These are phyloP conservation scores for Empis livida DNA, from an alignment of 2,888 invertebrate genomes.

Conservation along the genomic window DNA sequence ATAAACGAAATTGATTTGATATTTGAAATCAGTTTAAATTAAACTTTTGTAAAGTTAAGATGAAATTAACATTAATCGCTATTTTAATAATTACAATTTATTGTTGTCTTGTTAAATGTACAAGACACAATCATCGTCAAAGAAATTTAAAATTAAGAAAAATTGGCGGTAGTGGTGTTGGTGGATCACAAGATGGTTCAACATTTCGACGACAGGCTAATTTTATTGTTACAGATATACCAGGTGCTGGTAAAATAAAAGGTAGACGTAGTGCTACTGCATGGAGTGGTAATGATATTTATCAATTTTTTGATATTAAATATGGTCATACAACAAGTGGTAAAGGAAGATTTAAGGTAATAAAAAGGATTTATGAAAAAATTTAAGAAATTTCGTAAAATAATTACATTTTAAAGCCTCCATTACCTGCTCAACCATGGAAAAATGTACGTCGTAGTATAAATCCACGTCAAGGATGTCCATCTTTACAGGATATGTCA, in stretches of 20 bases:
- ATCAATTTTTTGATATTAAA: slow-evolving; percentile 30
- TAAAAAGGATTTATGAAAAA: background rate
- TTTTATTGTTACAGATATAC: slow-evolving; percentile 13
- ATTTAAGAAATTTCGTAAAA: background rate
- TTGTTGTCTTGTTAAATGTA: background rate
- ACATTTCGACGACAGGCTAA: background rate
- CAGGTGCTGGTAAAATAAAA: slow-evolving; percentile 23
- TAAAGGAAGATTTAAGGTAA: slow-evolving; percentile 24
- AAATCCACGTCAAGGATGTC: slow-evolving; percentile 24
- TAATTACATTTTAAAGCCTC: slow-evolving; percentile 17
- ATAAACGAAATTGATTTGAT: background rate
- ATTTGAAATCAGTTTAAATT: background rate
- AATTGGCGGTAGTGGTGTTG: too few species aligned
- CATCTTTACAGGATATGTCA: slow-evolving; percentile 23
- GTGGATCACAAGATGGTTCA: background rate
- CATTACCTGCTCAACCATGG: slow-evolving; percentile 24
- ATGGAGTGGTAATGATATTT: slow-evolving; percentile 24
- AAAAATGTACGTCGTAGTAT: slow-evolving; percentile 20
- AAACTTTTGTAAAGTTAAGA: background rate
- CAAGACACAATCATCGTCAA: background rate
- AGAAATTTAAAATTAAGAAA: too few species aligned
- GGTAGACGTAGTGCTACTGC: slow-evolving; percentile 22
- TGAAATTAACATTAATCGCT: too few species aligned
- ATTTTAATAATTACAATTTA: background rate
- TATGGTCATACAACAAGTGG: slow-evolving; percentile 25